Evolutionary conservation across 1,140 invertebrate species (phyloP).

Genomic region (Calycopis cecrops): DNA sequence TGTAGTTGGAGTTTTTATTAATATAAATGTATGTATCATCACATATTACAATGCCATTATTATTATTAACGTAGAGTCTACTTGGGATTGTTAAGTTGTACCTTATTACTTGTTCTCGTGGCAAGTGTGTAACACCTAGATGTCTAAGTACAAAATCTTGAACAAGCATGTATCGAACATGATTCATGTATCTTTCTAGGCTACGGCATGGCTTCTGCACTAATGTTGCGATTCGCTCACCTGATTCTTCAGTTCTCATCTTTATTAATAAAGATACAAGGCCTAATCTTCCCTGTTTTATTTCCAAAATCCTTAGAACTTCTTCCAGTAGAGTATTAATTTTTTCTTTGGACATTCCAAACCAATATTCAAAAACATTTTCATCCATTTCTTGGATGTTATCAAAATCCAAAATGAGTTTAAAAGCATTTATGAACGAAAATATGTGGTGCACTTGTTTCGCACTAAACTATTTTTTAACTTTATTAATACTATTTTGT

Average conservation of each 20-base stretch:
- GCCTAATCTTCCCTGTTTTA: neutral
- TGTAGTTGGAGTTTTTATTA: slow-evolving; percentile 23
- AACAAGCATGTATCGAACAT: slow-evolving; percentile 1
- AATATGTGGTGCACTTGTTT: too few relatives aligned
- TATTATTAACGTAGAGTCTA: slow-evolving; percentile 15
- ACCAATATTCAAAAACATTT: neutral
- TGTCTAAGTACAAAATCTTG: slow-evolving; percentile 13
- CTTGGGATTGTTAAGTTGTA: slow-evolving; percentile 24
- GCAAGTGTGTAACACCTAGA: slow-evolving; percentile 15
- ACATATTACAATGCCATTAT: slow-evolving; percentile 18
- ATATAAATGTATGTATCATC: slow-evolving; percentile 20
- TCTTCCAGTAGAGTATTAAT: slow-evolving; percentile 2
- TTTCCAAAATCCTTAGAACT: neutral
- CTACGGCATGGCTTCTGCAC: neutral
- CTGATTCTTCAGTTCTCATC: neutral
- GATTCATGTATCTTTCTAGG: neutral
- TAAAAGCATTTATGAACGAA: slow-evolving; percentile 2
- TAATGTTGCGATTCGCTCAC: neutral
- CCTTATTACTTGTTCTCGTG: slow-evolving; percentile 14
- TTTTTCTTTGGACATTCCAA: neutral
- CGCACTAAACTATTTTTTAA: too few relatives aligned
- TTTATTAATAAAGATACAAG: slow-evolving; percentile 4
- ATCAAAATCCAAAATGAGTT: slow-evolving; percentile 1
- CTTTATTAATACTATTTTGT: too few relatives aligned
- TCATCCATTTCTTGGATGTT: neutral